These are phyloP conservation scores for Philantomba maxwellii DNA, from an alignment of 2,113 vertebrate genomes.

Conservation along the genomic window DNA sequence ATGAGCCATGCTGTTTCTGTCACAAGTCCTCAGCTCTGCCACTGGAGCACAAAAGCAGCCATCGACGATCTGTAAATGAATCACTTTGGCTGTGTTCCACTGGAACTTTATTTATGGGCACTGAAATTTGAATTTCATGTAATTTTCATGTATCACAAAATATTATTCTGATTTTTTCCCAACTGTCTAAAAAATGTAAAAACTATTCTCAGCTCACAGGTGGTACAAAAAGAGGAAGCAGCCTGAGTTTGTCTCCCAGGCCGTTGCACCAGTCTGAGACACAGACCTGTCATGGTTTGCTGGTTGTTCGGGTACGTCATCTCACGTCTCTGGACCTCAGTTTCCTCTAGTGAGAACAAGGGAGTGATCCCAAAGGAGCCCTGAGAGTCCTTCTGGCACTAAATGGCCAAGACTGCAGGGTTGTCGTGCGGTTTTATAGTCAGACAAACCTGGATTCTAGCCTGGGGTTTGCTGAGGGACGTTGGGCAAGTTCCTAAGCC, in stretches of 20 bases:
- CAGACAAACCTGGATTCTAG: not conserved
- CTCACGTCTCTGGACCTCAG: not conserved
- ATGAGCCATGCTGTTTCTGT: not conserved
- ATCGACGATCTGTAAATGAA: not conserved
- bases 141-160: conserved; percentile 51
- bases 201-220: not conserved
- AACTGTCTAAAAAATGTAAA: conserved; percentile 29
- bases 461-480: not conserved
- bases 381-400: not conserved
- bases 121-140: conserved; percentile 55
- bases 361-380: not conserved
- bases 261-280: not conserved
- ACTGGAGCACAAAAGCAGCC: not conserved
- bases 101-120: conserved; percentile 26
- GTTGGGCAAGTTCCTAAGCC: not conserved
- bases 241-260: not conserved
- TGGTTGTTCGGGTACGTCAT: not conserved
- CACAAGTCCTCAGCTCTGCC: not conserved
- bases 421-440: not conserved
- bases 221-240: not conserved
- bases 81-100: not conserved
- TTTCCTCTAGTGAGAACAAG: not conserved
- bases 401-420: not conserved
- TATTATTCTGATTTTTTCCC: conserved; percentile 6
- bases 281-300: not conserved